Base-by-base conservation (phyloP, 2,797 vertebrate genomes). In the Taenioides sp. region DNA sequence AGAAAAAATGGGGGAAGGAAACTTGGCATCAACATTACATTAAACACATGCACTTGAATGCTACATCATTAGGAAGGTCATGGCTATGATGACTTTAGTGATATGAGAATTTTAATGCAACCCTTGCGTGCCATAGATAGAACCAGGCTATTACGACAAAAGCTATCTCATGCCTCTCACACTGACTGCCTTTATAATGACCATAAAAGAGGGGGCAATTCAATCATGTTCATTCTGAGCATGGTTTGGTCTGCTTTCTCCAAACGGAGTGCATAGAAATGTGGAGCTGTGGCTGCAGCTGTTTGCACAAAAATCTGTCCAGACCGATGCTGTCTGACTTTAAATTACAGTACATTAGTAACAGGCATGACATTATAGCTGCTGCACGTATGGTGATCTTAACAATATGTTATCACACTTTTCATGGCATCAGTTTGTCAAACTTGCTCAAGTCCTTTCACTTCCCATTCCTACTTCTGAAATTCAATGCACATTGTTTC, bases 151-250 rank as follows among this genome's bases (percentile, higher is more conserved):
- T 70, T 77, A 82, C 77, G 75, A 84, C 83, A 87, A 89, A 90
- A 85, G 89, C 88, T 80, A 68, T 67, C 67, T 76, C 91, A 89
- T 81, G 87, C 87, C 84, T 81, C 83, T 88, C 76, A 75, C 88
- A 87, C 81, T 86, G 84, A 89, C 83, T 87, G 81, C 85, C 87
- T 80, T 79, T 87, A 68, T 85, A 84, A 86, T 75, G 84, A 66
- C 81, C 92, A 92, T 93, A 93, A 94, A 94, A 94, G 92, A 94
- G 91, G 93, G 92, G 88, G 91, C 91, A 92, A 87, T 86, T 78
- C 91, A 88, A 90, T 87, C 91, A 93, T 94, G 93, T 89, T 91
- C 85, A 83, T 73, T 68, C 78, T 5, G 86, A 91, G 89, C 93
- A 94, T 94, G 93, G 90, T 92, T 89, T 88, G 91, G 87, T 87